A percentile compares a stretch with the other conserved stretches of the same genome.
Conservation (phyloP, 2,797 vertebrate genomes). For the Pseudopleuronectes americanus region DNA sequence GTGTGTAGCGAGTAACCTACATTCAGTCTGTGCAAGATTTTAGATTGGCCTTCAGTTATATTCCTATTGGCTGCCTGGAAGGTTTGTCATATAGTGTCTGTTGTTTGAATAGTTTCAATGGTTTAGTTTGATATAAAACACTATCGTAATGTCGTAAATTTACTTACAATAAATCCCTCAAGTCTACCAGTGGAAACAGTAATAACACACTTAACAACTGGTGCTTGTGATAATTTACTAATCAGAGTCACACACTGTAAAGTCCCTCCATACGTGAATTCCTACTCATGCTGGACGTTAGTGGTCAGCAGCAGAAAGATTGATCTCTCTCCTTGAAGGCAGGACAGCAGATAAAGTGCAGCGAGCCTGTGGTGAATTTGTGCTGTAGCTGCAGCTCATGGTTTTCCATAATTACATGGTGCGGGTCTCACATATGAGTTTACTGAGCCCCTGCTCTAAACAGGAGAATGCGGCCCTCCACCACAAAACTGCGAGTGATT, state of each 20-base stretch:
- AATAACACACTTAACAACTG: conserved; percentile 24
- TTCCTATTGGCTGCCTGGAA: conserved; percentile 55
- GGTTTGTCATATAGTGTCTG: conserved; percentile 37
- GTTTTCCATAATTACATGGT: conserved; percentile 78
- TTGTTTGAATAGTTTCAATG: conserved; percentile 22
- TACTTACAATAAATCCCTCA: conserved; percentile 5
- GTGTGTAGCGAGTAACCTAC: conserved; percentile 11
- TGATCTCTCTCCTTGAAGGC: conserved; percentile 60
- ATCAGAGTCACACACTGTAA: conserved; percentile 29
- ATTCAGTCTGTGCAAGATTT: conserved; percentile 65
- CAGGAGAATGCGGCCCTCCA: conserved; percentile 64
- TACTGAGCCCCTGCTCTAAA: conserved; percentile 64
- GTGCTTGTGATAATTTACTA: conserved; percentile 28
- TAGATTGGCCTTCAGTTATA: conserved; percentile 52
- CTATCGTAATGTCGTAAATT: conserved; percentile 2
- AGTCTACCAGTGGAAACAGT: conserved; percentile 30
- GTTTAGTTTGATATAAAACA: conserved; percentile 39
- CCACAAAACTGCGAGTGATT: conserved; percentile 70
- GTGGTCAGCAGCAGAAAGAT: conserved; percentile 60
- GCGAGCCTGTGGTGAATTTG: conserved; percentile 75
- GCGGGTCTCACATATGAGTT: conserved; percentile 66
- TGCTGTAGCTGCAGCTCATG: conserved; percentile 79
- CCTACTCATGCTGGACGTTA: conserved; percentile 50
- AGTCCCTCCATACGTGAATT: conserved; percentile 31
- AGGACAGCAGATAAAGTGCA: conserved; percentile 66